Evolutionary conservation across 2,113 vertebrate genomes (phyloP).

Genomic region (Macrotis lagotis): DNA sequence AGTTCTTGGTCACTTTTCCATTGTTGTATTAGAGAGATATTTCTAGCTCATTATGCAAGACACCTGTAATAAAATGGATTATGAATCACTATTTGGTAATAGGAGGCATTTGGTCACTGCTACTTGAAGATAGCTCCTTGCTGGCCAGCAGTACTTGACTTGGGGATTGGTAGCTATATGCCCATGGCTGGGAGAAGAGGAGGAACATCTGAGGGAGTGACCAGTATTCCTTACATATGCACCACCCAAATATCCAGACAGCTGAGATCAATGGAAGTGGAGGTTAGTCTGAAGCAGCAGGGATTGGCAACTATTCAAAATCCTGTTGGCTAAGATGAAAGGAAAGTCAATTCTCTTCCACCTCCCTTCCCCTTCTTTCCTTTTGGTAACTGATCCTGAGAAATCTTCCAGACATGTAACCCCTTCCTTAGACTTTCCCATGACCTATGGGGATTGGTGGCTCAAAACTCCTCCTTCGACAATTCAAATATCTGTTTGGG

Average conservation of each 20-base stretch:
- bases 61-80: neutral
- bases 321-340: neutral
- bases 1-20: neutral
- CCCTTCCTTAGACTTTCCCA: neutral
- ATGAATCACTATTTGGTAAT: neutral
- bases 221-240: neutral
- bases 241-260: neutral
- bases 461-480: neutral
- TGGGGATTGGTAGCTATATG: neutral
- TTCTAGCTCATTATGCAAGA: neutral
- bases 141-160: neutral
- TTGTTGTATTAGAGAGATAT: neutral
- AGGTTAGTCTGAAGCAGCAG: neutral
- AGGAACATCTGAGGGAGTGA: neutral
- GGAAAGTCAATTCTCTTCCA: neutral
- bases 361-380: neutral
- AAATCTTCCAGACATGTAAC: neutral
- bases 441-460: neutral
- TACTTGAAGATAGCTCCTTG: neutral
- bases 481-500: neutral
- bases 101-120: neutral
- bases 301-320: neutral
- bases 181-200: neutral
- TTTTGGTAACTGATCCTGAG: constrained; percentile 2
- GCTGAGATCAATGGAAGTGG: neutral